Evolutionary conservation across 2,888 invertebrate species (phyloP), one percentile per base, ranked within the genome.

Genomic region (Empis livida): DNA sequence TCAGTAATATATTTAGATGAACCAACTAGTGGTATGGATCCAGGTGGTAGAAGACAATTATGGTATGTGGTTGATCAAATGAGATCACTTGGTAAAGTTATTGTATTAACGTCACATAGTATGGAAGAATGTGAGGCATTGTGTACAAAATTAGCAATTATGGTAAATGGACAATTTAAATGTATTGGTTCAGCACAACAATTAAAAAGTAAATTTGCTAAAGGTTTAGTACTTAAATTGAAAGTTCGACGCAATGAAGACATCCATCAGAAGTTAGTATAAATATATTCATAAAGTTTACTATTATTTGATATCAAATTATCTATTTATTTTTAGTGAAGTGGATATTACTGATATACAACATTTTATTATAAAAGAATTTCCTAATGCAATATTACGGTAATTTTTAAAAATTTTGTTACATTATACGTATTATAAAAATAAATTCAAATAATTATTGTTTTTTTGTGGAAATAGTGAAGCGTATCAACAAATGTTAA

Each of bases 61-160:
- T 91, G 91, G 91, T 74, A 83, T 56, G 80, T 82, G 13, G 74
- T 89, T 30, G 74, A 77, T 52, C 74, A 77, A 48, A 77, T 83
- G 38, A 73, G 84, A 42, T 79, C 80, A 48, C 71, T 76, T 3
- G 88, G 89, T 0, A 78, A 78, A 61, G 82, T 85, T 48, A 78
- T 91, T 46, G 75, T 91, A 50, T 73, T 91, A 49, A 91, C 91
- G 15, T 88, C 89, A 41, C 86, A 87, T 70, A 86, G 84, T 64
- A 87, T 89, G 85, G 84, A 84, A 65, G 88, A 89, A 67, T 87
- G 87, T 67, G 87, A 85, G 70, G 82, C 80, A 43, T 71, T 85
- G 41, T 85, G 85, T 64, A 79, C 82, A 8, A 69, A 84, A 17
- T 70, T 85, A 55, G 82, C 80, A 39, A 80, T 85, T 52, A 84